Conservation (phyloP, 2,797 vertebrate genomes). For the Gymnoscopelus braueri region DNA sequence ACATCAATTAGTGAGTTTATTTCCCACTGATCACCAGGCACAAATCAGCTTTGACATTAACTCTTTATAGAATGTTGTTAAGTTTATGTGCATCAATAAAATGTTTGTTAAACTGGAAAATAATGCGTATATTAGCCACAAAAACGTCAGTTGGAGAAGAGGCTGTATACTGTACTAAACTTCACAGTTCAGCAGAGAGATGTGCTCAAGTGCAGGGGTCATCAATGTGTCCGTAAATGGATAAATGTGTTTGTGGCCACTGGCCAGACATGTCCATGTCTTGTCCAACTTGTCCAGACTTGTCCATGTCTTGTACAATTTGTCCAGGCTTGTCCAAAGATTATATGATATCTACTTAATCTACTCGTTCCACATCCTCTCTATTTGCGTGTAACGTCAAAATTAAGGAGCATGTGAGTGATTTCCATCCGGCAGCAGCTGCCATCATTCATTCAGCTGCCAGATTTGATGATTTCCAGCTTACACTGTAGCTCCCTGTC, state of each 20-base stretch:
- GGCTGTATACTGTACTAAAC: too few species aligned
- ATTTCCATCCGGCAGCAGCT: slow-evolving; percentile 61
- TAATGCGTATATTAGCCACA: background rate
- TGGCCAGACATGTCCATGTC: too few species aligned
- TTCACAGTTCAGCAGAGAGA: too few species aligned
- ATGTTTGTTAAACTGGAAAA: background rate
- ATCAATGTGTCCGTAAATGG: too few species aligned
- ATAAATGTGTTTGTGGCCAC: too few species aligned
- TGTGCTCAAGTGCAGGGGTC: too few species aligned
- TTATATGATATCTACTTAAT: background rate
- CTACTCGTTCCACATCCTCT: slow-evolving; percentile 1
- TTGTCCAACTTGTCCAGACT: too few species aligned
- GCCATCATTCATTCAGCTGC: slow-evolving; percentile 38
- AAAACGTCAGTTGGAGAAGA: background rate
- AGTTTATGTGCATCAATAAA: background rate
- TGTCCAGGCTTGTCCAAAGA: too few species aligned
- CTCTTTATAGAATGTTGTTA: background rate
- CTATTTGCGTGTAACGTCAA: slow-evolving; percentile 34
- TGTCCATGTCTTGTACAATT: too few species aligned
- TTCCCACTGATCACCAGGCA: background rate
- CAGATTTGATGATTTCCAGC: slow-evolving; percentile 50
- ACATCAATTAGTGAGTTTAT: too few species aligned
- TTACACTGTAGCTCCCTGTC: slow-evolving; percentile 22
- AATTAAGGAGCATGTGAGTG: slow-evolving; percentile 47
- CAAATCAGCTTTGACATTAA: background rate